phyloP scores from a whole-genome alignment of 2,888 invertebrate genomes.

The Acanthosepion lycidas region DNA sequence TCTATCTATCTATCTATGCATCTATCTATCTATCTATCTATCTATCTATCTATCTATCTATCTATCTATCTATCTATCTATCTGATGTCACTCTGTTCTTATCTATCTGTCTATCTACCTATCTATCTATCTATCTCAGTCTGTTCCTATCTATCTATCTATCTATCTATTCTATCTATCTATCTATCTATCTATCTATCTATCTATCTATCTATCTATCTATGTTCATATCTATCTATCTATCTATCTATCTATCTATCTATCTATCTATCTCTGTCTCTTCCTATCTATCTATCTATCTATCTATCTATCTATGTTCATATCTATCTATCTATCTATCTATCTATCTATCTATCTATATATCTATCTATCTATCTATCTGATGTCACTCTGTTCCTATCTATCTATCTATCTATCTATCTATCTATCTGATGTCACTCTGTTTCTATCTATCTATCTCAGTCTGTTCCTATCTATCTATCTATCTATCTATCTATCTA shows the following conservation, averaged over 20 bases:
- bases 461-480: too few species aligned
- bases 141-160: too few species aligned
- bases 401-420: background rate
- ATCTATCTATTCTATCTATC: background rate
- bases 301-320: background rate
- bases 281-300: background rate
- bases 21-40: background rate
- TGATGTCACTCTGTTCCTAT: too few species aligned
- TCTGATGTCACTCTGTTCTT: too few species aligned
- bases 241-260: slow-evolving; percentile 15
- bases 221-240: background rate
- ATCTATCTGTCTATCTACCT: background rate
- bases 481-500: background rate
- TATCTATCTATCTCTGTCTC: too few species aligned
- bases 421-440: too few species aligned
- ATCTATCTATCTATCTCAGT: slow-evolving; percentile 11
- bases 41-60: background rate
- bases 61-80: slow-evolving; percentile 33
- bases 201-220: slow-evolving; percentile 17
- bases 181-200: background rate
- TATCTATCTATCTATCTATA: background rate
- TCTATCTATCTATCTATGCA: slow-evolving; percentile 11
- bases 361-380: slow-evolving; percentile 15
- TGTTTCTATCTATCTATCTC: background rate
- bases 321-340: background rate